These are phyloP conservation scores for Cosmopolites sordidus DNA, from an alignment of 2,888 invertebrate genomes.

Conservation along the genomic window DNA sequence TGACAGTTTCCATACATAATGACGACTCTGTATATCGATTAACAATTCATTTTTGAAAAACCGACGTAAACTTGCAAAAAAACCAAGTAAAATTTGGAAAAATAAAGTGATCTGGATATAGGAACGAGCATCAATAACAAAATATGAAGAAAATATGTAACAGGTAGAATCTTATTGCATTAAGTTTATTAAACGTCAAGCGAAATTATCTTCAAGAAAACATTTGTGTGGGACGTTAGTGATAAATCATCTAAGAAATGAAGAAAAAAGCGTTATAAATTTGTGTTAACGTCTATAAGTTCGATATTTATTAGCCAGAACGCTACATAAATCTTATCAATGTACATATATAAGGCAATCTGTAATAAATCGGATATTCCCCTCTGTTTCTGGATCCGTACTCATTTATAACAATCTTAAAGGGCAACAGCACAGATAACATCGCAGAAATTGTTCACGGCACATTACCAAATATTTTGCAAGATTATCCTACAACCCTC, in stretches of 20 bases:
- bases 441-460: slow-evolving; percentile 19
- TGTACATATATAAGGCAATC: slow-evolving; percentile 1
- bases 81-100: no score
- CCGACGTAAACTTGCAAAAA: no score
- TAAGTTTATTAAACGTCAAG: no score
- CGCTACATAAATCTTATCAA: neutral
- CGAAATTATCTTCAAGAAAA: no score
- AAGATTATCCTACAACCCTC: slow-evolving; percentile 11
- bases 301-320: slow-evolving; percentile 1
- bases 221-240: neutral
- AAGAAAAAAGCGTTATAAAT: neutral
- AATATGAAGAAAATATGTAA: no score
- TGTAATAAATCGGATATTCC: neutral
- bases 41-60: no score
- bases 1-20: no score
- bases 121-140: no score
- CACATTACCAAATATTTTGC: slow-evolving; percentile 22
- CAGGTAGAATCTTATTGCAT: no score
- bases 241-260: neutral
- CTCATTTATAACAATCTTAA: slow-evolving; percentile 8
- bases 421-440: slow-evolving; percentile 18
- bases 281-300: neutral
- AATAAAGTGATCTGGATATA: no score
- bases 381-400: neutral
- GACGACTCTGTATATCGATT: no score